Base-by-base conservation (phyloP, 2,113 vertebrate genomes). In the Cygnus buccinator region DNA sequence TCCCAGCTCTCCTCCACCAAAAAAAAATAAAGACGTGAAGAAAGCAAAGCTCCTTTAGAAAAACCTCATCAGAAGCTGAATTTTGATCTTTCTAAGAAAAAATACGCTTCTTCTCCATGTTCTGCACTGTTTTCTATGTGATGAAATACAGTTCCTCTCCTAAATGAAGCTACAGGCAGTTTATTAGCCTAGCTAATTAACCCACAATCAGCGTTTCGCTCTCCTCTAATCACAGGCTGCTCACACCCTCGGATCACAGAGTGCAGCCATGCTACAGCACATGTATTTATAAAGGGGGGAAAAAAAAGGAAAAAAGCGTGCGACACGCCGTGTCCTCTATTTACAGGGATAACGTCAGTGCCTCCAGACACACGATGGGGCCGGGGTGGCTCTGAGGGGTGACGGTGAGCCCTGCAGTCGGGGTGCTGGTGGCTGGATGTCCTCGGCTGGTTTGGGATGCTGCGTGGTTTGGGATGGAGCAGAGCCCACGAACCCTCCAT, bases 101-200 rank as follows among this genome's bases (percentile, higher is more conserved):
- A 93, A 28, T 41, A 22, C 43, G 85, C 86, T 93, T 87, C 82
- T 75, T 75, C 44, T 96, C 82, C 41, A 39, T 62, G 59, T 61
- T 66, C 79, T 39, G 44, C 68, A 75, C 89, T 94, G 75, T 80
- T 96, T 96, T 95, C 77, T 87, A 74, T 80, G 43, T 17, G 58
- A 94, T 85, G 91, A 97, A 97, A 96, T 95, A 93, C 48, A 92
- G 81, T 95, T 96, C 95, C 93, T 96, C 91, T 97, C 92, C 94
- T 95, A 96, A 96, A 95, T 2, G 18, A 95, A 95, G 90, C 95
- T 91, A 84, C 91, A 97, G 90, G 93, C 96, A 96, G 97, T 97
- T 98, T 98, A 98, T 98, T 98, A 98, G 97, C 95, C 91, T 92
- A 92, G 89, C 97, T 97, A 97, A 98, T 98, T 98, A 97, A 98